Percentiles rank a stretch among this genome's conserved stretches.
Conservation (phyloP, 1,140 invertebrate genomes). For the Trissolcus basalis region DNA sequence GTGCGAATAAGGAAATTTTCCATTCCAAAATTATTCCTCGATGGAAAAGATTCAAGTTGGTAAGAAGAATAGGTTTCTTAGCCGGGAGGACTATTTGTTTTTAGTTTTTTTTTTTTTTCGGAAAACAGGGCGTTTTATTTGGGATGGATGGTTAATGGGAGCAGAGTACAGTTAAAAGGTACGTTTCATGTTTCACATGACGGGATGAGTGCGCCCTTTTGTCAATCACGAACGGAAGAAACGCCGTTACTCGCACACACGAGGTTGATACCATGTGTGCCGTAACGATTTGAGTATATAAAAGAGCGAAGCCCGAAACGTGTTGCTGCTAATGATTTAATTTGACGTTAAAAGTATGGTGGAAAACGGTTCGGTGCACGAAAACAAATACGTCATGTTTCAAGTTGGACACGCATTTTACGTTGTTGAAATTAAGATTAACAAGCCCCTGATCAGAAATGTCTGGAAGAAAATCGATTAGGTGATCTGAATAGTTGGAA, state of each 20-base stretch:
- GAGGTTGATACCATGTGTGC: background rate
- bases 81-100: too few relatives aligned
- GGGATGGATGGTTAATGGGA: background rate
- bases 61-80: too few relatives aligned
- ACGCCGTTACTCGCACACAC: slow-evolving; percentile 37
- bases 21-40: slow-evolving; percentile 10
- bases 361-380: slow-evolving; percentile 12
- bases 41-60: too few relatives aligned
- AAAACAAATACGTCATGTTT: too few relatives aligned
- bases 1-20: too few relatives aligned
- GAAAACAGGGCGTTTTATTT: too few relatives aligned
- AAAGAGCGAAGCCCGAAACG: slow-evolving; percentile 20
- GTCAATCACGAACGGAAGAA: slow-evolving; percentile 34
- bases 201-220: slow-evolving; percentile 26
- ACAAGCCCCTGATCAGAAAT: too few relatives aligned
- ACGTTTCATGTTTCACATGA: slow-evolving; percentile 20
- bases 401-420: too few relatives aligned
- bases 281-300: background rate
- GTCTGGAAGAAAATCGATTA: too few relatives aligned
- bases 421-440: too few relatives aligned
- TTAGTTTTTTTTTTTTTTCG: too few relatives aligned
- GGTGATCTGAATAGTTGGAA: too few relatives aligned
- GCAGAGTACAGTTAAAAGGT: slow-evolving; percentile 41
- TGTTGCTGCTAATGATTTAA: slow-evolving; percentile 32
- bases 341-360: slow-evolving; percentile 18